These are phyloP conservation scores for Sympetrum striolatum DNA, from an alignment of 2,888 invertebrate species.

Conservation along the genomic window DNA sequence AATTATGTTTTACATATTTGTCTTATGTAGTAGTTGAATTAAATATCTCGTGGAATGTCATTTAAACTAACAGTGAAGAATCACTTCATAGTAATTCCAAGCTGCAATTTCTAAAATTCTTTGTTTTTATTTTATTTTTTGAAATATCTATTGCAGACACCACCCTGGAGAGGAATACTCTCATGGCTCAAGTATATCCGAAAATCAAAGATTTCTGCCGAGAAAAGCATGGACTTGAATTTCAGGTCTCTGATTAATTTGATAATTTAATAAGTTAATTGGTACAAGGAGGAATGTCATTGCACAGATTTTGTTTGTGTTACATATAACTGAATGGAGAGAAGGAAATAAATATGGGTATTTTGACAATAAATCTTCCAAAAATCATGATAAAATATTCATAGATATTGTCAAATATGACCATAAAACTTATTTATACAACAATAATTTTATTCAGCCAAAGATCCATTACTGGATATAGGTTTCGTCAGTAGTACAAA, in stretches of 20 bases:
- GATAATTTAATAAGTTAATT: not conserved
- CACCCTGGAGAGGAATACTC: slow-evolving; percentile 93
- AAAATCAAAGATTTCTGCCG: slow-evolving; percentile 95
- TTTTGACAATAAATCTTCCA: no score
- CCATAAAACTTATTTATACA: no score
- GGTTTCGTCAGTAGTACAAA: no score
- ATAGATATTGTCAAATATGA: no score
- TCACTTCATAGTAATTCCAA: not conserved
- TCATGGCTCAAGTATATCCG: slow-evolving; percentile 98
- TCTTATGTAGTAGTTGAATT: not conserved
- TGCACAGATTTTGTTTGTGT: no score
- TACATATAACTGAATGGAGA: no score
- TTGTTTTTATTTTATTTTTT: not conserved
- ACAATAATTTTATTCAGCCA: no score
- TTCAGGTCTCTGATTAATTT: slow-evolving; percentile 74
- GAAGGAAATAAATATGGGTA: no score
- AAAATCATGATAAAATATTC: no score
- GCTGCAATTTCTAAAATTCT: not conserved
- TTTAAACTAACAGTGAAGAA: not conserved
- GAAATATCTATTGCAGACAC: slow-evolving; percentile 74
- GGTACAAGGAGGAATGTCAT: no score
- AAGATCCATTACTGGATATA: no score
- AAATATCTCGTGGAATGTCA: not conserved
- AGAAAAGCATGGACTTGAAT: slow-evolving; percentile 96
- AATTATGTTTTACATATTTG: not conserved